Base-by-base conservation (phyloP, 1,140 invertebrate species). In the Apis florea region DNA sequence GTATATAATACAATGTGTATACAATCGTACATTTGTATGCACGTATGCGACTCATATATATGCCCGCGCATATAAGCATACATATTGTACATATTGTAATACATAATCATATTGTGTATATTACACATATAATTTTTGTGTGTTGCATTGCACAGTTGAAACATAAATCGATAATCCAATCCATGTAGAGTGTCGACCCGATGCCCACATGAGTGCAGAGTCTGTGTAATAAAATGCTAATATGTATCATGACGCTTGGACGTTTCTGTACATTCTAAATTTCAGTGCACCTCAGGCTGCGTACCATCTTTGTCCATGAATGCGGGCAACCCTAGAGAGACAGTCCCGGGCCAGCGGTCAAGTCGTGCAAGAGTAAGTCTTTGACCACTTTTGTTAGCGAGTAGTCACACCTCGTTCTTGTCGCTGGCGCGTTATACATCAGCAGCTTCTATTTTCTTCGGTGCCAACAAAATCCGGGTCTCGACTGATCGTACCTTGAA, bases 241-340 rank as follows among this genome's bases (percentile, higher is more conserved):
- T 85, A 63, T 86, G 68, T 83, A 83, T 83, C 83, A 87, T 87
- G 83, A 88, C 86, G 86, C 85, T 88, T 89, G 89, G 90, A 91
- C 84, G 90, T 91, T 88, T 85, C 86, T 89, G 87, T 90, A 88
- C 90, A 90, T 92, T 92, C 90, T 92, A 92, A 90, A 90, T 92
- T 92, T 92, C 91, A 92, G 91, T 89, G 90, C 89, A 89, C 86
- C 80, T 89, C 90, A 90, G 89, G 91, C 86, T 89, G 86, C 91
- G 86, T 92, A 91, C 90, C 90, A 91, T 92, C 90, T 91, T 90
- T 92, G 91, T 90, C 91, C 90, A 91, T 92, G 91, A 92, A 91
- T 88, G 87, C 89, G 86, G 83, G 84, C 87, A 90, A 90, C 87
- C 86, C 89, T 91, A 91, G 84, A 91, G 90, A 90, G 83, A 91